phyloP scores from a whole-genome alignment of 1,140 invertebrate genomes.

The Lamellibrachia luymesi region DNA sequence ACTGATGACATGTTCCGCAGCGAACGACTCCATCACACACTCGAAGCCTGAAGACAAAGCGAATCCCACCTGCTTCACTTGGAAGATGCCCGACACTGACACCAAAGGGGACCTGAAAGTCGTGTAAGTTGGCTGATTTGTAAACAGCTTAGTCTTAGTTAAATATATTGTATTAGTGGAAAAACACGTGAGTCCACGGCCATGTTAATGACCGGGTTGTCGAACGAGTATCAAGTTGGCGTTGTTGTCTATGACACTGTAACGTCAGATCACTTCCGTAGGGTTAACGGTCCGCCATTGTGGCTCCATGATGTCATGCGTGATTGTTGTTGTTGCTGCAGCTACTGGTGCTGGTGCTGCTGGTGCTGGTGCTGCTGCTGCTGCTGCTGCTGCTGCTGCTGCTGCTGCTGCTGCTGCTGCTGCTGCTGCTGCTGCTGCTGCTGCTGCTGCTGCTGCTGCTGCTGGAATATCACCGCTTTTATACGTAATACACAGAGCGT shows the following conservation, averaged over 20 bases:
- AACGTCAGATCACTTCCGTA: background rate
- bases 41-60: background rate
- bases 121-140: background rate
- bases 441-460: background rate
- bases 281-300: too few relatives aligned
- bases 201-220: background rate
- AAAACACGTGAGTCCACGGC: too few relatives aligned
- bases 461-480: background rate
- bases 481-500: too few relatives aligned
- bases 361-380: too few relatives aligned
- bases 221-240: background rate
- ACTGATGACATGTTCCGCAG: background rate
- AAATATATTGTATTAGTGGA: too few relatives aligned
- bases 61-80: background rate
- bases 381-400: too few relatives aligned
- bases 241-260: background rate
- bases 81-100: background rate
- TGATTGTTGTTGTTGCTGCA: too few relatives aligned
- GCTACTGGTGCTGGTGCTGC: too few relatives aligned
- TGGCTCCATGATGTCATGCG: too few relatives aligned
- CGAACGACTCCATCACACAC: background rate
- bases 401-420: too few relatives aligned
- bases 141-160: too few relatives aligned
- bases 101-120: background rate
- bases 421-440: background rate